Evolutionary conservation across 2,797 vertebrate genomes (phyloP).

Genomic region (Anguilla marmorata): DNA sequence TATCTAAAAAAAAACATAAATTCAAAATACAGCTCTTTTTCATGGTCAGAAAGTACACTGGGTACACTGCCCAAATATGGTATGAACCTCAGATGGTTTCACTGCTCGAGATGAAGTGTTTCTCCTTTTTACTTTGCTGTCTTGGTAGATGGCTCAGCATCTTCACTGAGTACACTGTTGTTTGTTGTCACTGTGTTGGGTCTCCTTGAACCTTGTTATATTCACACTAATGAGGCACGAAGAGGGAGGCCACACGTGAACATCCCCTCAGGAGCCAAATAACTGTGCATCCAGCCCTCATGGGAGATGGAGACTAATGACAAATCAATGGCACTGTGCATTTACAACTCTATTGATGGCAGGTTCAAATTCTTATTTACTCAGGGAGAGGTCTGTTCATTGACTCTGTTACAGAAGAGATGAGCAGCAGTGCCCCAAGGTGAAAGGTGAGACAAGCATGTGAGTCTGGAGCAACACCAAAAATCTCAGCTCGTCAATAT

Average conservation of each 20-base stretch:
- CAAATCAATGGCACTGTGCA: slow-evolving; percentile 45
- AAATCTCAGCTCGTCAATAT: slow-evolving; percentile 38
- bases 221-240: background rate
- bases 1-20: background rate
- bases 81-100: background rate
- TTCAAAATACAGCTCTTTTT: background rate
- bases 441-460: background rate
- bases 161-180: background rate
- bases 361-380: slow-evolving; percentile 43
- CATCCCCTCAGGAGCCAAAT: slow-evolving; percentile 34
- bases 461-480: slow-evolving; percentile 38
- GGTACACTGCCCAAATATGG: background rate
- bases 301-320: slow-evolving; percentile 40
- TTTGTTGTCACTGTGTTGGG: background rate
- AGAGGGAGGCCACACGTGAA: slow-evolving; percentile 5
- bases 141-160: background rate
- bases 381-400: slow-evolving; percentile 20
- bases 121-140: background rate
- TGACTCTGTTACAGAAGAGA: slow-evolving; percentile 27
- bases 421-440: slow-evolving; percentile 37
- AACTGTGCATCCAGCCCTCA: slow-evolving; percentile 25
- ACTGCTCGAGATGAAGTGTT: background rate
- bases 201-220: background rate
- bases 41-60: background rate
- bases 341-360: slow-evolving; percentile 37